phyloP scores from a whole-genome alignment of 2,797 vertebrate species.

The Bryconaethiops microstoma region DNA sequence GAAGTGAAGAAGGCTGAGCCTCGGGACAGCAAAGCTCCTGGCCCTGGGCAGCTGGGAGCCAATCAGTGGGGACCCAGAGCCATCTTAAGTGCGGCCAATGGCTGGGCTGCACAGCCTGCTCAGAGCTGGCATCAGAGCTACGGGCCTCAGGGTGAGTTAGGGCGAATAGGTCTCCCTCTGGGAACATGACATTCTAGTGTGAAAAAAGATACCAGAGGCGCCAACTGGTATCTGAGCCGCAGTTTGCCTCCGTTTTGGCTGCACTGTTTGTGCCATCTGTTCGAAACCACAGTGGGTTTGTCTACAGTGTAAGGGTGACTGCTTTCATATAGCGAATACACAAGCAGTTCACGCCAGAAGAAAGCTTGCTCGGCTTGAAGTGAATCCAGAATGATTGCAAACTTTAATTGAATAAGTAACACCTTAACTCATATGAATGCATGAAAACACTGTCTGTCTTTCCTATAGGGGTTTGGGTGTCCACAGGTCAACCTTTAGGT shows the following conservation, averaged over 20 bases:
- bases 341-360: conserved; percentile 10
- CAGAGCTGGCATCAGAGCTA: conserved; percentile 96
- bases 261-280: conserved; percentile 50
- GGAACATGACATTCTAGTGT: conserved; percentile 56
- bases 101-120: conserved; percentile 96
- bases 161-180: conserved; percentile 61
- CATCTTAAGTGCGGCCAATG: conserved; percentile 94
- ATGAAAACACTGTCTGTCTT: conserved; percentile 35
- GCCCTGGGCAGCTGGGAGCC: conserved; percentile 86
- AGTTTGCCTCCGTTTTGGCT: conserved; percentile 45
- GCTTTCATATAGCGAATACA: conserved; percentile 27
- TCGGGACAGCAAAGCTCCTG: conserved; percentile 94
- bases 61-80: conserved; percentile 95
- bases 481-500: conserved; percentile 97
- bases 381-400: conserved; percentile 29
- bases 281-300: conserved; percentile 34
- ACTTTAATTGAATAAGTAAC: conserved; percentile 31
- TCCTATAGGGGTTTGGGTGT: conserved; percentile 95
- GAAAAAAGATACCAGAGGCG: conserved; percentile 48
- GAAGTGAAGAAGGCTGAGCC: conserved; percentile 99
- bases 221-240: conserved; percentile 49
- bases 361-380: conserved; percentile 24
- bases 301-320: conserved; percentile 6
- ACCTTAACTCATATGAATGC: not conserved
- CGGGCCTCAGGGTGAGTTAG: conserved; percentile 92